Evolutionary conservation across 2,113 vertebrate genomes (phyloP).

Genomic region (Marmota monax): DNA sequence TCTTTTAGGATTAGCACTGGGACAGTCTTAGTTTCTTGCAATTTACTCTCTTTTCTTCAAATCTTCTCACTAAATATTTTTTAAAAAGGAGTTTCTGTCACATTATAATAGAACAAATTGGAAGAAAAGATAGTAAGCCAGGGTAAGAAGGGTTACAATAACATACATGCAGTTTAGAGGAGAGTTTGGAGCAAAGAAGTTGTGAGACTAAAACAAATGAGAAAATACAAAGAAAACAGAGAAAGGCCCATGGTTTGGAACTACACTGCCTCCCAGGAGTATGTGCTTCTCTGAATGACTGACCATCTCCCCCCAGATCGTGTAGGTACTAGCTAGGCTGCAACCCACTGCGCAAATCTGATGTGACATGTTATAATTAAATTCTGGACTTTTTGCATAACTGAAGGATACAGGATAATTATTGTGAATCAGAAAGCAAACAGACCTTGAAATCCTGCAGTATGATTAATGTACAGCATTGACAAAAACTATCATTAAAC

Average conservation of each 20-base stretch:
- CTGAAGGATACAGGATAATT: slow-evolving; percentile 66
- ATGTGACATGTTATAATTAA: slow-evolving; percentile 59
- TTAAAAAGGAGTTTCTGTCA: background rate
- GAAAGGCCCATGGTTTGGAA: background rate
- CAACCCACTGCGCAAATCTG: slow-evolving; percentile 43
- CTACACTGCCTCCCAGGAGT: background rate
- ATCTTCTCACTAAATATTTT: background rate
- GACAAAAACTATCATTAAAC: slow-evolving; percentile 60
- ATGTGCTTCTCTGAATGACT: background rate
- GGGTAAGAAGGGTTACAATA: background rate
- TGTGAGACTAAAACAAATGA: background rate
- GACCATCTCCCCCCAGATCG: background rate
- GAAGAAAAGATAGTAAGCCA: background rate
- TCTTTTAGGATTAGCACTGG: background rate
- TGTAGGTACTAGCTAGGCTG: background rate
- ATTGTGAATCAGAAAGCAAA: slow-evolving; percentile 68
- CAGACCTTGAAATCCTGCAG: slow-evolving; percentile 46
- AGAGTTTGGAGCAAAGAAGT: background rate
- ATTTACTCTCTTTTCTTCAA: background rate
- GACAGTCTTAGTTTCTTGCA: background rate
- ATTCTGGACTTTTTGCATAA: slow-evolving; percentile 57
- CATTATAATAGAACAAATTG: background rate
- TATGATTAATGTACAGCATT: slow-evolving; percentile 27
- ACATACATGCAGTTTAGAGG: background rate
- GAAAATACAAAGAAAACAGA: background rate